Evolutionary conservation across 2,888 invertebrate genomes (phyloP).

Genomic region (Atrina japonica): DNA sequence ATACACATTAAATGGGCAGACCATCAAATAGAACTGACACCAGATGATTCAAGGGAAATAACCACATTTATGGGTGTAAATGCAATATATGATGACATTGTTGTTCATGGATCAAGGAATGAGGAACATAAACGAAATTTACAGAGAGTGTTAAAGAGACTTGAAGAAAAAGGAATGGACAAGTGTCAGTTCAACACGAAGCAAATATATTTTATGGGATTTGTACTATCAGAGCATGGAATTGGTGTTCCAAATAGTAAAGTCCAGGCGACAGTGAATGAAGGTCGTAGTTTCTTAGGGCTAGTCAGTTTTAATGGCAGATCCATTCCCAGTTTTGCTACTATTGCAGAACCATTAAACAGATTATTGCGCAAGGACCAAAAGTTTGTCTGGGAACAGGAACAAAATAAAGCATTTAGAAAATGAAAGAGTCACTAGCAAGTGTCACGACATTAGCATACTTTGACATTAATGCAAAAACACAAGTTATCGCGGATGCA

Average conservation of each 20-base stretch:
- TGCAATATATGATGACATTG: conserved; percentile 47
- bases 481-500: conserved; percentile 47
- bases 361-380: conserved; percentile 25
- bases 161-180: conserved; percentile 44
- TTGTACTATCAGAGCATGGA: conserved; percentile 25
- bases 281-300: conserved; percentile 44
- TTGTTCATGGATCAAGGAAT: conserved; percentile 46
- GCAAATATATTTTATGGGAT: conserved; percentile 32
- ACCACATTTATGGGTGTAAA: conserved; percentile 43
- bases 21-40: conserved; percentile 34
- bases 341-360: conserved; percentile 32
- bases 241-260: conserved; percentile 28
- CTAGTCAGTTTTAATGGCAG: conserved; percentile 32
- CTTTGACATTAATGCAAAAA: conserved; percentile 38
- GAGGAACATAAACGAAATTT: conserved; percentile 39
- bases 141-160: conserved; percentile 33
- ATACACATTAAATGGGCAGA: conserved; percentile 24
- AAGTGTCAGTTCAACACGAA: conserved; percentile 54
- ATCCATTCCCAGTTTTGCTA: conserved; percentile 44
- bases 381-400: conserved; percentile 35
- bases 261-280: conserved; percentile 25
- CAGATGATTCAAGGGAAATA: conserved; percentile 11
- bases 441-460: conserved; percentile 34
- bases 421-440: conserved; percentile 37
- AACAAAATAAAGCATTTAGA: conserved; percentile 36